phyloP scores from a whole-genome alignment of 1,140 invertebrate genomes.

The Tachypleus tridentatus region DNA sequence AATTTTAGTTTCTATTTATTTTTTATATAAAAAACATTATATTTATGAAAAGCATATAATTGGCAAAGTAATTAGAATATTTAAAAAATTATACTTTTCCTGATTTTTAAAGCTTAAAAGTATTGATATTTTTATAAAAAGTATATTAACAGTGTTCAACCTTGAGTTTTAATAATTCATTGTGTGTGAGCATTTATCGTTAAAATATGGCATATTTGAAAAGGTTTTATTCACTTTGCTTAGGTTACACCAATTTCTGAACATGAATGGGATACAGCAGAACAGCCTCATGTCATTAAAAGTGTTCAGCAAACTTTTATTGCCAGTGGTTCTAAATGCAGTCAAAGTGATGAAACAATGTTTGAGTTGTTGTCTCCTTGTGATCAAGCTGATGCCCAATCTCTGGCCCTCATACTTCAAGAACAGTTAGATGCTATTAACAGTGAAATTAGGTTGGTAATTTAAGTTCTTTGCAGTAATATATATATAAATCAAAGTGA shows the following conservation, averaged over 20 bases:
- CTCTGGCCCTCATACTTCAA: conserved; percentile 94
- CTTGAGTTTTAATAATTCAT: too few relatives aligned
- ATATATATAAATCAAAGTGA: background rate
- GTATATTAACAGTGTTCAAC: too few relatives aligned
- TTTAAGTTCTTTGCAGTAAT: conserved; percentile 7
- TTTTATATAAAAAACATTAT: too few relatives aligned
- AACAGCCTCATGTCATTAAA: conserved; percentile 83
- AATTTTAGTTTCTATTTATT: too few relatives aligned
- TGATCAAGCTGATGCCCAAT: conserved; percentile 78
- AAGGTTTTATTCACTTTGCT: too few relatives aligned
- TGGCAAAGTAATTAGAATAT: too few relatives aligned
- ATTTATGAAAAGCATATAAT: too few relatives aligned
- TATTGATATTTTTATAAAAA: too few relatives aligned
- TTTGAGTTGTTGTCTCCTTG: conserved; percentile 46
- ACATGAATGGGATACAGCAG: conserved; percentile 85
- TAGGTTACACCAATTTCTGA: conserved; percentile 27
- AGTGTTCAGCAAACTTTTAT: conserved; percentile 84
- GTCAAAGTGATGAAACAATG: conserved; percentile 57
- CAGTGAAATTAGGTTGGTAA: conserved; percentile 74
- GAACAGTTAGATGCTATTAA: conserved; percentile 99
- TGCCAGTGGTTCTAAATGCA: conserved; percentile 64
- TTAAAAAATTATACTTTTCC: too few relatives aligned
- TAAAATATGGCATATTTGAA: too few relatives aligned
- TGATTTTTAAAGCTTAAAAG: too few relatives aligned
- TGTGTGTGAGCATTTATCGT: too few relatives aligned